Evolutionary conservation across 2,113 vertebrate genomes (phyloP), one percentile per base, ranked within the genome.

Genomic region (Trachemys scripta): DNA sequence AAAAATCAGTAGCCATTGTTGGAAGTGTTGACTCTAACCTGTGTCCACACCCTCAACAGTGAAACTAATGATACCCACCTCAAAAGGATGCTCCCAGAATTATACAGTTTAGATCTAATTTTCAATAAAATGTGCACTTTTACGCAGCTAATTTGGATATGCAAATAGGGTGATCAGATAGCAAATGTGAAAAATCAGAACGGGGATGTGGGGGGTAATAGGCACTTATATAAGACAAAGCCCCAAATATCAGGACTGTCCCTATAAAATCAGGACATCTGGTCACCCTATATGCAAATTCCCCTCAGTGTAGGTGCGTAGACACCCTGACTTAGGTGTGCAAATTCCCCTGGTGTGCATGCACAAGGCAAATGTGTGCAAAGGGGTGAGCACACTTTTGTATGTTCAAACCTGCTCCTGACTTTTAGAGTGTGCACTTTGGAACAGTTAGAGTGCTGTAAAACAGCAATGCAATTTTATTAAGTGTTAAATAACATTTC

Each of bases 321-420:
- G 14, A 35, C 35, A 69, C 35, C 17, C 35, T 38, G 65, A 69
- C 8, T 38, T n/a, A 10, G 19, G 65, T 19, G 19, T 69, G 65
- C 65, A n/a, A 59, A 59, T 59, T 59, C 27, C 22, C 57, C 57
- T 29, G 5, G 27, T 59, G 57, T 59, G 57, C 57, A 59, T 29
- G 57, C 57, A 59, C 57, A n/a, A 16, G 35, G 16, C 65, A 69
- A 69, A 69, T 38, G 17, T n/a, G 35, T 69, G 35, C 0, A 9
- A 89, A 85, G 17, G 90, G 51, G 84, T 6, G 14, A 92, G 12
- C 76, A 50, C 7, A 20, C 76, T 81, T 82, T 76, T 14, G 27
- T 49, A 25, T 24, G 1, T 1, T 5, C 12, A 35, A 0, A 38
- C 79, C 59, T 3, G 1, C 47, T 38, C 19, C 65, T 38, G 5